Evolutionary conservation across 2,113 vertebrate species (phyloP), one percentile per base, ranked within the genome.

Genomic region (Gila orcuttii): DNA sequence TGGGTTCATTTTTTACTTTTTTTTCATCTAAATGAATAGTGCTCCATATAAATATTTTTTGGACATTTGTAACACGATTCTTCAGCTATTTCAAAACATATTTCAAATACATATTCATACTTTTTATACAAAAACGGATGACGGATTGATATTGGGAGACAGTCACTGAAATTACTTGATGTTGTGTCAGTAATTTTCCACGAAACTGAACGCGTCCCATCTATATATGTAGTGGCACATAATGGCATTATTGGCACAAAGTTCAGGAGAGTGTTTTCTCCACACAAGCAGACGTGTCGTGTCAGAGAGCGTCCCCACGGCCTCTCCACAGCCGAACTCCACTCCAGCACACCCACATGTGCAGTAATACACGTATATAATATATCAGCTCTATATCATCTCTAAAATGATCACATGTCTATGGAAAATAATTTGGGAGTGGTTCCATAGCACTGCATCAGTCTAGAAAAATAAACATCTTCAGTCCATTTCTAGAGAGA

Each of bases 401-500:
- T 93, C 92, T 93, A 94, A 83, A 92, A 91, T 91, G 86, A 92
- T 88, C 89, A 82, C 85, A 91, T 79, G 90, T 93, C 91, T 88
- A 90, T 91, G 92, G 92, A 93, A 93, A 91, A 91, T 92, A 90
- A 90, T 89, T 89, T 91, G 85, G 89, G 89, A 91, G 88, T 86
- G 91, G 91, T 91, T 92, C 91, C 15, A 39, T 82, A 87, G 75
- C 86, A 91, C 92, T 91, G 93, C 92, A 91, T 95, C 93, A 93
- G 94, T 92, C 93, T 98, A 98, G 95, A 99, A 99, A 99, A 99
- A 99, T 99, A 99, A 96, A 98, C 96, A 96, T 98, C 96, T 97
- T 97, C 96, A 94, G 92, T 94, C 92, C 94, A 93, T 93, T 96
- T 93, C 94, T 96, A 95, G 95, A 93, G 90, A 93, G 95, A 95